Base-by-base conservation (phyloP, 1,140 invertebrate species). In the Lordiphosa clarofinis region DNA sequence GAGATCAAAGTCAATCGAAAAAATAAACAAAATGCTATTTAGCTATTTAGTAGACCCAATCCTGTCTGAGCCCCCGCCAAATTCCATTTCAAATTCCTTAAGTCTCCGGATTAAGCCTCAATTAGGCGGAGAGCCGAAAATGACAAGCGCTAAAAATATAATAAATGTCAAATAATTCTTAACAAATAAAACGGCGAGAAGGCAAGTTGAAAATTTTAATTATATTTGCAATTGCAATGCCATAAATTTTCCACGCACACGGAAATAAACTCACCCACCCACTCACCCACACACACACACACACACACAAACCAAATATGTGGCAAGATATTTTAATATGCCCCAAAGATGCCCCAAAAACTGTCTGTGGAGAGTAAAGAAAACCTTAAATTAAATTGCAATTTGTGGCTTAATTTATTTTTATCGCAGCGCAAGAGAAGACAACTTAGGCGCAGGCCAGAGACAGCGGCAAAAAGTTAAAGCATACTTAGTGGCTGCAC, bases 361-460 rank as follows among this genome's bases (percentile, higher is more conserved):
- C 24, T 52, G 15, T 35, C 12, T 58, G 58, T 35, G 65, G 13
- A 48, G 64, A 65, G 65, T 62, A 76, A 82, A 67, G 68, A 69
- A 82, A 82, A 82, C 78, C 78, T 87, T 86, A 87, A 87, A 87
- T 87, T 87, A 87, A 87, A 87, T 87, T 87, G 82, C 82, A 84
- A 87, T 87, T 87, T 87, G 82, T 87, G 82, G 82, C 82, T 87
- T 87, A 87, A 87, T 87, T 87, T 86, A 86, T 86, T 86, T 86
- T 82, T 82, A 82, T 82, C 67, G 76, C 72, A 58, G 52, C 42
- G 56, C 21, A 9, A 24, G 13, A 21, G 40, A 19, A 56, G 10
- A 8, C 24, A 28, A 28, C 24, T 28, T 50, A 64, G 57, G 53
- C 52, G 55, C 42, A 24, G 48, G 24, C 40, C 55, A 64, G 50